phyloP scores from a whole-genome alignment of 2,888 invertebrate species.

The Halictus quadricinctus region DNA sequence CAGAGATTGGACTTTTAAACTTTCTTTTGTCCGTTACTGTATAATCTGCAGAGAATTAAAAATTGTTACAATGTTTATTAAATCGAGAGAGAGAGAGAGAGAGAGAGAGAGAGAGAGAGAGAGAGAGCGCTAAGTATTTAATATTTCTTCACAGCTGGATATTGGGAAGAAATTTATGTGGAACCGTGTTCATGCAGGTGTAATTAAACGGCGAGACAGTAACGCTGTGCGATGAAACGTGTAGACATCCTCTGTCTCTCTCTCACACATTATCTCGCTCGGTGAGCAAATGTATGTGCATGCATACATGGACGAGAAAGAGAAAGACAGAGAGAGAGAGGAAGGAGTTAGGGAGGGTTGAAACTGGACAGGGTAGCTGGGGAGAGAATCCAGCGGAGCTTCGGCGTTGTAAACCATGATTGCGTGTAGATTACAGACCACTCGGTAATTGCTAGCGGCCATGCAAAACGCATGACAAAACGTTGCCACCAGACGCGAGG shows the following conservation, averaged over 20 bases:
- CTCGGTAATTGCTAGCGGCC: constrained; percentile 78
- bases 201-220: constrained; percentile 66
- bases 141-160: constrained; percentile 7
- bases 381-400: constrained; percentile 72
- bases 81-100: neutral
- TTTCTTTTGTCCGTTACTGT: no score
- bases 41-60: neutral
- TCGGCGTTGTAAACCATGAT: constrained; percentile 76
- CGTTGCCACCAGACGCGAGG: constrained; percentile 58
- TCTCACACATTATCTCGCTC: constrained; percentile 19
- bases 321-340: constrained; percentile 28
- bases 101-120: neutral
- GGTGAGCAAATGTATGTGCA: constrained; percentile 46
- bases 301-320: constrained; percentile 33
- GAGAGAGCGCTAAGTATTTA: constrained; percentile 27
- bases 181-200: constrained; percentile 48
- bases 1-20: no score
- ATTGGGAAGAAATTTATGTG: constrained; percentile 22
- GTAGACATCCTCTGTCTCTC: constrained; percentile 69
- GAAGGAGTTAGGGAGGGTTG: constrained; percentile 27
- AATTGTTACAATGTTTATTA: neutral
- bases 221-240: constrained; percentile 63
- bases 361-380: constrained; percentile 45
- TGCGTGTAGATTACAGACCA: constrained; percentile 80
- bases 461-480: constrained; percentile 75